Base-by-base conservation (phyloP, 2,888 invertebrate species). In the Cephus sareptanus region DNA sequence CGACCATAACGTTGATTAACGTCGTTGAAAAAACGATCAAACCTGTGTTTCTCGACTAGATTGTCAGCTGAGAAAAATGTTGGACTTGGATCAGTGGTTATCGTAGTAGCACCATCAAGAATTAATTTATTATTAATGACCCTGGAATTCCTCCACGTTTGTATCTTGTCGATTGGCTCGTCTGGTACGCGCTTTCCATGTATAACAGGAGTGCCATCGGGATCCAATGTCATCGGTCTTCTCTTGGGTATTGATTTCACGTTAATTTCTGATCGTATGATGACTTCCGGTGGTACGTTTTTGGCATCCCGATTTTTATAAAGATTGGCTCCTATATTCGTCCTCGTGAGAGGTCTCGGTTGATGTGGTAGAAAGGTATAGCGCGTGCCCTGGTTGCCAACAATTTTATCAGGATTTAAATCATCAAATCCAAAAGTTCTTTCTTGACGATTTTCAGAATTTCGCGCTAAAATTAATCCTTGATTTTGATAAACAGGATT, bases 111-210 rank as follows among this genome's bases (percentile, higher is more conserved):
- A 11, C 94, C 95, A 86, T 95, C 94, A 31, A 96, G 96, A 74
- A 96, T 93, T 75, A 97, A 91, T 89, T 96, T 95, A 77, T 96
- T 96, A 87, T 97, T 97, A 74, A 97, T 96, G 23, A 97, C 97
- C 82, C 97, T 93, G 0, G 97, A 97, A 91, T 97, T 97, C 77
- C 97, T 93, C 97, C 97, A 97, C 0, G 95, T 95, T 89, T 96
- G 96, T 34, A 92, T 91, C 83, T 95, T 95, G 87, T 97, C 96
- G 75, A 95, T 95, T 78, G 96, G 96, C 83, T 97, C 96, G 87
- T 98, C 97, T 0, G 97, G 97, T 70, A 97, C 95, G 79, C 97
- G 94, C 0, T 96, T 94, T 0, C 97, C 97, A 76, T 96, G 96
- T 74, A 98, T 95, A 75, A 97, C 94, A 0, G 97, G 96, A 35